Conservation (phyloP, 2,113 vertebrate species). For the Sebastes schlegelii region DNA sequence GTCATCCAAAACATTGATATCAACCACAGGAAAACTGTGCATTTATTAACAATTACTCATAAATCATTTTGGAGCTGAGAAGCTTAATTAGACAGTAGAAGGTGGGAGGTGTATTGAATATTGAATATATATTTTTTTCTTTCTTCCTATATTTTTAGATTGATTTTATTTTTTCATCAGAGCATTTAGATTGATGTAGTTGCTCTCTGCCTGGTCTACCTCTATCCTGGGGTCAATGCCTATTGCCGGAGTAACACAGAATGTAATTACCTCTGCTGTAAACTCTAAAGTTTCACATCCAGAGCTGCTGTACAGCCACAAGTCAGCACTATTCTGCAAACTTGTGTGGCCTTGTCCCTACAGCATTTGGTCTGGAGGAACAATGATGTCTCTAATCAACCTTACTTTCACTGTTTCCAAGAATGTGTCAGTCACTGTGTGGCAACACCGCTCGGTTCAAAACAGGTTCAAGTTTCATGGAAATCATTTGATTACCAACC, state of each 20-base stretch:
- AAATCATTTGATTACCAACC: not conserved
- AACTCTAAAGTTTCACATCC: constrained; percentile 12
- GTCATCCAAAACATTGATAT: constrained; percentile 3
- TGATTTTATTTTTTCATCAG: not conserved
- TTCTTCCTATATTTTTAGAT: not conserved
- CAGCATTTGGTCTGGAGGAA: not conserved
- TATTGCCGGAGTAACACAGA: constrained; percentile 10
- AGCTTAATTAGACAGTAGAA: not conserved
- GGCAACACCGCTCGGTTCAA: not conserved
- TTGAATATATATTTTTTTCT: not conserved
- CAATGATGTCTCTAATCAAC: not conserved
- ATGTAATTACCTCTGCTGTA: constrained; percentile 35
- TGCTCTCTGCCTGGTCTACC: not conserved
- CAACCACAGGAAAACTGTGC: constrained; percentile 16
- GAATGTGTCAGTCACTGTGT: not conserved
- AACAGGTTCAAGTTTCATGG: not conserved
- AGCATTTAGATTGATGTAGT: constrained; percentile 18
- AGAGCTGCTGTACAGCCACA: constrained; percentile 1
- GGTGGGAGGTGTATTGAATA: not conserved
- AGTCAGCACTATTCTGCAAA: constrained; percentile 20
- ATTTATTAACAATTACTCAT: constrained; percentile 32
- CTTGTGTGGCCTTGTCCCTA: not conserved
- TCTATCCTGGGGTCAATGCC: constrained; percentile 10
- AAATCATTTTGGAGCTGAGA: not conserved
- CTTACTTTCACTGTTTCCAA: not conserved